Evolutionary conservation across 2,113 vertebrate genomes (phyloP), one percentile per base, ranked within the genome.

Genomic region (Neopipo cinnamomea): DNA sequence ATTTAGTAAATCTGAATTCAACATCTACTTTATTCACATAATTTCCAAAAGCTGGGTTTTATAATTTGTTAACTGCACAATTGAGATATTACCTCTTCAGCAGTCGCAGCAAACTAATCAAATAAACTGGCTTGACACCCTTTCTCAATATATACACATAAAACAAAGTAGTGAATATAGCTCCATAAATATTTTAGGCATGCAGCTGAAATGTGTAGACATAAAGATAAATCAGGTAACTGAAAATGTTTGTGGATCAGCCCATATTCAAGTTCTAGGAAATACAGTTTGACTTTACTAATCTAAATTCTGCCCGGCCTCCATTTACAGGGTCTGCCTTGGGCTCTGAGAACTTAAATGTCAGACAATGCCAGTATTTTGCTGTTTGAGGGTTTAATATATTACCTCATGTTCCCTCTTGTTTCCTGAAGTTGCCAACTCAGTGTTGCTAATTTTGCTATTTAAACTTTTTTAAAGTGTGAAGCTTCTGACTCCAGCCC

Each of bases 21-120:
- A 15, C 46, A 53, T 66, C 46, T 83, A n/a, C 58, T 91, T 93
- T 79, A 79, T 93, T 95, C 50, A 47, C 20, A 35, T 24, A 71
- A 85, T 84, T 95, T 95, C 37, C 59, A 95, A 53, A 83, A 90
- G 83, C 94, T 49, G 52, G 44, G n/a, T 72, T 92, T 85, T 91
- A 73, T 88, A 79, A 94, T 88, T 93, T 82, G 63, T 85, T 88
- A 89, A 68, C 72, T 83, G 81, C 30, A 41, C 67, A 50, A 88
- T 68, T 90, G 82, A 95, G 67, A 70, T 67, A 89, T 88, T 65
- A 16, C 62, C 49, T 85, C 85, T 92, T 92, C 79, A 84, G 76
- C 88, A 96, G 95, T 91, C 86, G 49, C 55, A 89, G 39, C 44
- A 76, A 88, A 74, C 83, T 74, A 71, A 96, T 86, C 83, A 63